Conservation (phyloP, 2,797 vertebrate species). For the Myotis vivesi region DNA sequence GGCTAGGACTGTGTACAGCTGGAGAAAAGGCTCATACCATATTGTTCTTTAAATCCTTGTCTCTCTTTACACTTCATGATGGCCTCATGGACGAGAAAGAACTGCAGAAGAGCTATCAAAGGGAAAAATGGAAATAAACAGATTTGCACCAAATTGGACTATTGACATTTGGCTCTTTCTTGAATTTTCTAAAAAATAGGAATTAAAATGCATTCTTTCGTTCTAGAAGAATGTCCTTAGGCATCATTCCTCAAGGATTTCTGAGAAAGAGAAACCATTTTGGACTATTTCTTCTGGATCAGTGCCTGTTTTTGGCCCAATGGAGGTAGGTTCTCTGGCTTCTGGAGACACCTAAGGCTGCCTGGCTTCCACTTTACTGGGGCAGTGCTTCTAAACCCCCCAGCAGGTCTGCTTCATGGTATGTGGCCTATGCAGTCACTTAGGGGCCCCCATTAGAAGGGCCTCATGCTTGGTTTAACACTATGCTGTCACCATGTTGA, state of each 20-base stretch:
- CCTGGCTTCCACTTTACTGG: background rate
- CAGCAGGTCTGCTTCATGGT: background rate
- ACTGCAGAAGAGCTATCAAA: background rate
- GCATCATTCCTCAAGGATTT: background rate
- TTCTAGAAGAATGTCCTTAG: background rate
- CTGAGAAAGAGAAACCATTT: background rate
- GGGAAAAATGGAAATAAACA: constrained; percentile 1
- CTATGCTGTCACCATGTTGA: background rate
- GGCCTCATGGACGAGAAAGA: background rate
- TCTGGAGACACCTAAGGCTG: background rate
- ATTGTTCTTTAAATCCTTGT: background rate
- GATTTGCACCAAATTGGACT: background rate
- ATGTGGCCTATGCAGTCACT: background rate
- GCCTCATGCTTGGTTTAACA: background rate
- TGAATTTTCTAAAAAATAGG: background rate
- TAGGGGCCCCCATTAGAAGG: background rate
- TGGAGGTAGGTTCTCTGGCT: background rate
- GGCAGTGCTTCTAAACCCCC: background rate
- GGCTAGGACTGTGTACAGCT: background rate
- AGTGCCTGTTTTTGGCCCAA: background rate
- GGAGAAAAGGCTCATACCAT: background rate
- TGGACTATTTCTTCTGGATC: background rate
- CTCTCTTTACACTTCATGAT: background rate
- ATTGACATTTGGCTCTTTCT: background rate
- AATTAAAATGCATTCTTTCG: background rate